Evolutionary conservation across 2,888 invertebrate genomes (phyloP), one percentile per base, ranked within the genome.

Genomic region (Scaptomyza parva): DNA sequence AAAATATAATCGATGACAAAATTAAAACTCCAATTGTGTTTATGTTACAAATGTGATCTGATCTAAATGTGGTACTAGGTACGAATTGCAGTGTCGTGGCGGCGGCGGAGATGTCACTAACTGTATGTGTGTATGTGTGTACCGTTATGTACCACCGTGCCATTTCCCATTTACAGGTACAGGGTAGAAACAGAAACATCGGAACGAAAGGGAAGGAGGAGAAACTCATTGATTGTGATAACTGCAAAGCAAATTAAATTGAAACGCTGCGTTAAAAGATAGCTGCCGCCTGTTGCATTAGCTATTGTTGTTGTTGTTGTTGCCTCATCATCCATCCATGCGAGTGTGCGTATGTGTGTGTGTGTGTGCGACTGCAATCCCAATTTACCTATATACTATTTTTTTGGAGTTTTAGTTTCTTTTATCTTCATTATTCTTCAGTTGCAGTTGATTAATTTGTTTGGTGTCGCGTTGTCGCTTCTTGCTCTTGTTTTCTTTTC

Each of bases 371-470:
- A 40, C 37, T 33, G 45, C 63, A 60, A 47, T 22, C 50, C 17
- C 37, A 58, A 48, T 17, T 51, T 41, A 40, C 53, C 37, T 30
- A 8, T n/a, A 24, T 11, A 30, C 28, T 24, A n/a, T 43, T 17
- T 24, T 44, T 6, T 44, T 14, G n/a, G n/a, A n/a, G 24, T 45
- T 28, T n/a, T 20, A 18, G 20, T 22, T 18, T 18, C 8, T 57
- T 30, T 50, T 14, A 14, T 64, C 20, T 28, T 53, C 45, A 48
- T 30, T 43, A 8, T 39, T 47, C 37, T 37, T 20, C 58, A 39
- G 45, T 47, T 43, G 61, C 35, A 28, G 45, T 72, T 79, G 80
- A 77, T 77, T 77, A 79, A 79, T 77, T 79, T 79, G 72, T 58
- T 58, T 70, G 61, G 55, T 51, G 54, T 52, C 54, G 69, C 39